These are phyloP conservation scores for Lutraria lutraria DNA, from an alignment of 2,888 invertebrate species.

Conservation along the genomic window DNA sequence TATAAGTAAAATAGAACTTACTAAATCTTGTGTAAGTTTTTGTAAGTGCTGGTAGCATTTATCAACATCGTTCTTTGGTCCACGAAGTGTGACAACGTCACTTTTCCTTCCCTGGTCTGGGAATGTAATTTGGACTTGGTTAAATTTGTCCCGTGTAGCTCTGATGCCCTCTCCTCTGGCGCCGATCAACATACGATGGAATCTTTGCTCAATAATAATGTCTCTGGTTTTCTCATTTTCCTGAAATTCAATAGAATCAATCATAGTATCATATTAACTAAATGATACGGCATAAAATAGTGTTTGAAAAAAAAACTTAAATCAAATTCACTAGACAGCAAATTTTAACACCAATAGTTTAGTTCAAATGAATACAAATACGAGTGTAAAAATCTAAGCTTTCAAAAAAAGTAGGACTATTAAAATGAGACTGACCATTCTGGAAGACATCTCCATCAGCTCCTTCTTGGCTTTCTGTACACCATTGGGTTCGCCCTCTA, in stretches of 20 bases:
- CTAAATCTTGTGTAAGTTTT: constrained; percentile 94
- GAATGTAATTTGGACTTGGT: constrained; percentile 92
- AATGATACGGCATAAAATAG: background rate
- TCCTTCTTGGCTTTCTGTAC: constrained; percentile 93
- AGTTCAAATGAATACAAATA: background rate
- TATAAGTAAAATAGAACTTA: constrained; percentile 88
- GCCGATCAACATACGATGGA: constrained; percentile 97
- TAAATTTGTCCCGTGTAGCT: constrained; percentile 96
- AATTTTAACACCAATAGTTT: background rate
- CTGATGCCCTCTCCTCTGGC: constrained; percentile 97
- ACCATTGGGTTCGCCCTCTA: constrained; percentile 96
- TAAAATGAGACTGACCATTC: constrained; percentile 86
- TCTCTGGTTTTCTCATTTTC: constrained; percentile 98
- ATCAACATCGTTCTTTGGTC: constrained; percentile 98
- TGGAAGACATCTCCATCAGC: constrained; percentile 87
- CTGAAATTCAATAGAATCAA: constrained; percentile 71
- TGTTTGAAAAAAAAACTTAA: no score
- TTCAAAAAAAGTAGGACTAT: no score
- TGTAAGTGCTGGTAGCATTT: constrained; percentile 95
- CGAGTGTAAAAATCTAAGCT: background rate
- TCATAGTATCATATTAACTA: background rate
- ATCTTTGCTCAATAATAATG: constrained; percentile 97
- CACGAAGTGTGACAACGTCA: constrained; percentile 97
- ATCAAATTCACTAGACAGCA: no score
- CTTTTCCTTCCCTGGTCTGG: constrained; percentile 95